These are phyloP conservation scores for Falco punctatus DNA, from an alignment of 2,113 vertebrate species.

Conservation along the genomic window DNA sequence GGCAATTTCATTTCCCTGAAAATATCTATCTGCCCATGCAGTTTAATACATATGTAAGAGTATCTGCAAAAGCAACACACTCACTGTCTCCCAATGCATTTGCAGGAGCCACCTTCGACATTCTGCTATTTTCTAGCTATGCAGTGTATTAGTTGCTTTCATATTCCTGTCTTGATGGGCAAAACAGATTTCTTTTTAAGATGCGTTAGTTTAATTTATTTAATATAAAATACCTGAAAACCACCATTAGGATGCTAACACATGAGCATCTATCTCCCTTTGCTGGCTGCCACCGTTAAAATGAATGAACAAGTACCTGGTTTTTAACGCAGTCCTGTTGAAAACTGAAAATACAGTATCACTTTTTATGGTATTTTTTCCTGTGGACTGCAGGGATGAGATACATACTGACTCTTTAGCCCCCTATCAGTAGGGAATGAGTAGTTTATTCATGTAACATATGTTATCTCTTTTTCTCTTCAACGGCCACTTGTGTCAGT, in stretches of 20 bases:
- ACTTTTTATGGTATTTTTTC: neutral
- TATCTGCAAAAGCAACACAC: constrained; percentile 2
- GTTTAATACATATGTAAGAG: neutral
- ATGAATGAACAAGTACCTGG: neutral
- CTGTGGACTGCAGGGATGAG: neutral
- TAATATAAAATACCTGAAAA: neutral
- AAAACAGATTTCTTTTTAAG: neutral
- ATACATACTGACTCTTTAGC: neutral
- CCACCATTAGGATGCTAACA: neutral
- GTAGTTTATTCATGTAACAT: neutral
- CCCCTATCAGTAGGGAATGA: neutral
- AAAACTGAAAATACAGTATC: neutral
- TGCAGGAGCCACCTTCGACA: neutral
- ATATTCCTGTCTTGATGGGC: neutral
- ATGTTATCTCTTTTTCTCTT: neutral
- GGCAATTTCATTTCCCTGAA: neutral
- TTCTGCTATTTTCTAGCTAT: neutral
- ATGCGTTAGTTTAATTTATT: neutral
- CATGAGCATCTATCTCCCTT: neutral
- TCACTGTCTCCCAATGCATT: neutral
- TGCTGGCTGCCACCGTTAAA: neutral
- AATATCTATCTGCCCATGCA: neutral
- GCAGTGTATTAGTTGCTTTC: neutral
- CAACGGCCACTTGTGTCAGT: neutral
- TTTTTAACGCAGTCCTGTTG: neutral